phyloP scores from a whole-genome alignment of 2,113 vertebrate species.

The Pluvianellus socialis region DNA sequence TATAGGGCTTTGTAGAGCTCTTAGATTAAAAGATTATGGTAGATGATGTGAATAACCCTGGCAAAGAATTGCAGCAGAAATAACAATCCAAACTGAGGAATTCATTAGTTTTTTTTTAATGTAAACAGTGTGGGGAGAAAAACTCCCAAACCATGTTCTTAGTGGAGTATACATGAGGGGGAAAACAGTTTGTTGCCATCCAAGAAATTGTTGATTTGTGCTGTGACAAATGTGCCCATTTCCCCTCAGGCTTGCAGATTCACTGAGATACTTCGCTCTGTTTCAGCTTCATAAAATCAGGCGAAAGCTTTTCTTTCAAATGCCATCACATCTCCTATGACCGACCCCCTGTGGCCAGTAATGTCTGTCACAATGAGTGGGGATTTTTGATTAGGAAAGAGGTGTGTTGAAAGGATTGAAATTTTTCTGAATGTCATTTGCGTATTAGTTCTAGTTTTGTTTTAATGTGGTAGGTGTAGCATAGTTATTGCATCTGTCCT shows the following conservation, averaged over 20 bases:
- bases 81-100: background rate
- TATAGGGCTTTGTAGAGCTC: background rate
- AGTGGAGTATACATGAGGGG: no score
- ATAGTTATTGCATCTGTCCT: background rate
- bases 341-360: background rate
- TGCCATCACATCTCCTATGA: accelerated
- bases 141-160: background rate
- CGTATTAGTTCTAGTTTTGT: background rate
- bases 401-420: background rate
- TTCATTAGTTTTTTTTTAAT: background rate
- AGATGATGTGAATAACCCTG: background rate
- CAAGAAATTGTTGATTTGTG: background rate
- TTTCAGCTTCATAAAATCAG: background rate
- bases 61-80: background rate
- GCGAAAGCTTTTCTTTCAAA: background rate
- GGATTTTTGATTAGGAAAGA: background rate
- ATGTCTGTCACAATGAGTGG: accelerated
- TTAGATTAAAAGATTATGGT: background rate
- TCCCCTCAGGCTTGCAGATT: background rate
- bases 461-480: background rate
- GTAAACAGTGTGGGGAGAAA: background rate
- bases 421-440: background rate
- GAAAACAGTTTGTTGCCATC: background rate
- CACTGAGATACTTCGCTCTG: background rate
- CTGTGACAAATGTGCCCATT: background rate